A percentile compares a stretch with the other conserved stretches of the same genome.
These are phyloP conservation scores for Coreoperca whiteheadi DNA, from an alignment of 2,113 vertebrate species.

Conservation along the genomic window DNA sequence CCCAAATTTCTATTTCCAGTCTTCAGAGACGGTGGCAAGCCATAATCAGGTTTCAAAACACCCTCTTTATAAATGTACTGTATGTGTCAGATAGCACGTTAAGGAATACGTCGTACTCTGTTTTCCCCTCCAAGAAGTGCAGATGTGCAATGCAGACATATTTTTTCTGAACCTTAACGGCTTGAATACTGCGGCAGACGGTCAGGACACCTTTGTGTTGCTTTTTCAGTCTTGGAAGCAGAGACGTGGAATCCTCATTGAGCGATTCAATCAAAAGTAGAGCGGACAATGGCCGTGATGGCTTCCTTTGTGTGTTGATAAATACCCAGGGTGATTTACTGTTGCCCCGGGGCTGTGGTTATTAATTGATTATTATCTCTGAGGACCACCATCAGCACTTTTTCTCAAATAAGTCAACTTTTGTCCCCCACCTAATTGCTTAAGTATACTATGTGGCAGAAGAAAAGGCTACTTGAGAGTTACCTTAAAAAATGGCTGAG, in stretches of 20 bases:
- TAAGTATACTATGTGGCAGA: conserved; percentile 60
- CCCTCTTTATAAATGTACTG: background rate
- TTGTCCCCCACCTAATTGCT: conserved; percentile 71
- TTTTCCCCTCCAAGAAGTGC: background rate
- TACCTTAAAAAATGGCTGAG: conserved; percentile 47
- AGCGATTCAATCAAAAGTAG: conserved; percentile 70
- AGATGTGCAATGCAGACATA: background rate
- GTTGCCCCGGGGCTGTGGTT: conserved; percentile 63
- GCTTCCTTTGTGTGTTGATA: conserved; percentile 80
- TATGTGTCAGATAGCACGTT: background rate
- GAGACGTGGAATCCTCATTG: conserved; percentile 41
- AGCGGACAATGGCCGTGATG: conserved; percentile 72
- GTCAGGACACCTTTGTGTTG: conserved; percentile 39
- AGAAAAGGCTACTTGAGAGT: conserved; percentile 62
- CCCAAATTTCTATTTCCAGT: too few relatives aligned
- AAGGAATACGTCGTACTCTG: background rate
- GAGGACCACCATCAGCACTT: conserved; percentile 75
- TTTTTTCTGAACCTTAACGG: background rate
- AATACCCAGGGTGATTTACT: conserved; percentile 81
- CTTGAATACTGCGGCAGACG: conserved; percentile 18
- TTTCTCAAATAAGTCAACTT: conserved; percentile 74
- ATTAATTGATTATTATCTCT: conserved; percentile 79
- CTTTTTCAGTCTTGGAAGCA: conserved; percentile 24
- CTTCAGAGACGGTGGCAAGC: too few relatives aligned
- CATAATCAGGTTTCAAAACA: too few relatives aligned